These are phyloP conservation scores for Eptatretus burgeri DNA, from an alignment of 2,113 vertebrate species.

Conservation along the genomic window DNA sequence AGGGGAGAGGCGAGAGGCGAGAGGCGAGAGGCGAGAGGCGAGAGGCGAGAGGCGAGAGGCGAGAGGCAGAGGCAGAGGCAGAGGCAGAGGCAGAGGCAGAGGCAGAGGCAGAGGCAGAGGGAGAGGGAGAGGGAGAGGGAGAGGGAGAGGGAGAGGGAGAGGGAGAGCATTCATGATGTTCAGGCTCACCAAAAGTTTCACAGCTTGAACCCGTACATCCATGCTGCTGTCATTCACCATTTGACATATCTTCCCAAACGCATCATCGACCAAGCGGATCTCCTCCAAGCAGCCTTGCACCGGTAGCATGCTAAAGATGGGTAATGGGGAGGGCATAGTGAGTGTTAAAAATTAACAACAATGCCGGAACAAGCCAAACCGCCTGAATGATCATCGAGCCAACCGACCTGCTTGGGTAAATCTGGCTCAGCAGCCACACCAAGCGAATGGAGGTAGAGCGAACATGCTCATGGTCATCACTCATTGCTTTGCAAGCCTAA, in stretches of 20 bases:
- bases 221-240: slow-evolving; percentile 93
- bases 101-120: too few species aligned
- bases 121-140: too few species aligned
- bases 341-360: too few species aligned
- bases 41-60: too few species aligned
- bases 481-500: slow-evolving; percentile 59
- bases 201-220: slow-evolving; percentile 74
- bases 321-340: neutral
- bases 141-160: too few species aligned
- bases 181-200: slow-evolving; percentile 53
- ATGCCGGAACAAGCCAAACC: too few species aligned
- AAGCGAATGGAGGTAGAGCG: slow-evolving; percentile 78
- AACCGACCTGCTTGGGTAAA: slow-evolving; percentile 61
- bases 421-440: slow-evolving; percentile 73
- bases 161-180: too few species aligned
- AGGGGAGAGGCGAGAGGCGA: too few species aligned
- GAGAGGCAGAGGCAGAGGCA: too few species aligned
- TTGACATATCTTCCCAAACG: slow-evolving; percentile 81
- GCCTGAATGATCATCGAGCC: too few species aligned
- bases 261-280: slow-evolving; percentile 75
- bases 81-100: too few species aligned
- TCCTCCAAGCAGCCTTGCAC: slow-evolving; percentile 92
- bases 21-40: too few species aligned
- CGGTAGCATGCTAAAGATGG: slow-evolving; percentile 40
- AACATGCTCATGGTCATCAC: slow-evolving; percentile 82